Evolutionary conservation across 2,113 vertebrate genomes (phyloP).

Genomic region (Pipra filicauda): DNA sequence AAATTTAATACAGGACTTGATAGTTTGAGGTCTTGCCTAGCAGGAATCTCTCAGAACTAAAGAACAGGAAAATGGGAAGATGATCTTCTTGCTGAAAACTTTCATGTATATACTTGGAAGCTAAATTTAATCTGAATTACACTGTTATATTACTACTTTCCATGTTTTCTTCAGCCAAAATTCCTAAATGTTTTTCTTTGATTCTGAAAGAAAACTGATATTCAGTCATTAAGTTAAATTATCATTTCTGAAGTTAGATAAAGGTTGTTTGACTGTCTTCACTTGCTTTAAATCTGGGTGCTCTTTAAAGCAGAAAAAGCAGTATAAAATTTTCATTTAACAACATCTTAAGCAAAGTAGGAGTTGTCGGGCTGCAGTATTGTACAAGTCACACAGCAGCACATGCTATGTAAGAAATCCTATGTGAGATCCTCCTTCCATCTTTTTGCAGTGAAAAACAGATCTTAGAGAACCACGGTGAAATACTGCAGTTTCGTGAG

Average conservation of each 20-base stretch:
- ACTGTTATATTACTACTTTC: neutral
- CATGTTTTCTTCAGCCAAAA: neutral
- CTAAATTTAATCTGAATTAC: neutral
- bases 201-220: neutral
- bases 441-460: neutral
- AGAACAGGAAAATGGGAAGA: neutral
- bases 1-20: neutral
- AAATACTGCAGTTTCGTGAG: neutral
- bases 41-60: neutral
- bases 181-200: neutral
- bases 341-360: neutral
- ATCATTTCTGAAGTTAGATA: neutral
- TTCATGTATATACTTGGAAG: neutral
- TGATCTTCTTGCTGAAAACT: neutral
- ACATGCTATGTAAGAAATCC: neutral
- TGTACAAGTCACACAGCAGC: neutral
- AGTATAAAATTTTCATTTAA: neutral
- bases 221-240: neutral
- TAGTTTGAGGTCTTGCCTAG: neutral
- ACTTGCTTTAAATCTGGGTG: neutral
- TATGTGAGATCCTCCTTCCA: neutral
- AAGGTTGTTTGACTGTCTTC: neutral
- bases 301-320: neutral
- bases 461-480: neutral
- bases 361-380: neutral